Conservation (phyloP, 1,140 invertebrate genomes). For the Battus philenor region DNA sequence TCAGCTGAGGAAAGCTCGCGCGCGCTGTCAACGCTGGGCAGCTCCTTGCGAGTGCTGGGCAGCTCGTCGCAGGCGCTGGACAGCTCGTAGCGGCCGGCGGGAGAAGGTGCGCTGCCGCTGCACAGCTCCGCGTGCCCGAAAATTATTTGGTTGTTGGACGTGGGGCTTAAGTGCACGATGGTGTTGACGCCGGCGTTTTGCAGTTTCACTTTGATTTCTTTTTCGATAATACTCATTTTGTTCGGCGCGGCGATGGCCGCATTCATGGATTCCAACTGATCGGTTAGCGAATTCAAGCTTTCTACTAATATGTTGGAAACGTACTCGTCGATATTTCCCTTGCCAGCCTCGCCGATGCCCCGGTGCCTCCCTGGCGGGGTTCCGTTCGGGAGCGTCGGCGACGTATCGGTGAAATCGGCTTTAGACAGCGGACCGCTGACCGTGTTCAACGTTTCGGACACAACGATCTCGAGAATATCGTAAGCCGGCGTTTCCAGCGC, state of each 20-base stretch:
- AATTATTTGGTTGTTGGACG: conserved; percentile 67
- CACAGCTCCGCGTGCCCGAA: conserved; percentile 65
- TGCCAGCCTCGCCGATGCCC: conserved; percentile 18
- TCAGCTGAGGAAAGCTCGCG: conserved; percentile 19
- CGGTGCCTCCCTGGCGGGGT: conserved; percentile 22
- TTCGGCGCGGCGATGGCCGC: conserved; percentile 57
- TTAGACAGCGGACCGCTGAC: conserved; percentile 24
- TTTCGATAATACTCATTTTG: conserved; percentile 68
- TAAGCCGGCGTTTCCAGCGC: conserved; percentile 39
- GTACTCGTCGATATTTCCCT: conserved; percentile 67
- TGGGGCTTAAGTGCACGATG: conserved; percentile 65
- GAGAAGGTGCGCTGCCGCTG: conserved; percentile 25
- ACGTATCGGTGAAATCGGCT: conserved; percentile 25
- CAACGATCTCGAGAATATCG: conserved; percentile 69
- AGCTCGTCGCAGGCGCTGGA: conserved; percentile 36
- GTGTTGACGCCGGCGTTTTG: conserved; percentile 72
- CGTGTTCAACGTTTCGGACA: conserved; percentile 62
- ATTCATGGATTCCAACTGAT: conserved; percentile 69
- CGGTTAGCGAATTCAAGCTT: conserved; percentile 67
- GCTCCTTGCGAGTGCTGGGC: conserved; percentile 45
- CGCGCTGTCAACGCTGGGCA: conserved; percentile 32
- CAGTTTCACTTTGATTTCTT: conserved; percentile 73
- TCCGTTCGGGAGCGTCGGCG: conserved; percentile 19
- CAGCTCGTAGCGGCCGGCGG: conserved; percentile 35
- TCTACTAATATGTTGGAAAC: conserved; percentile 72